Percentiles rank a stretch among this genome's conserved stretches.
phyloP scores from a whole-genome alignment of 2,797 vertebrate species.

The Hydrophis major region DNA sequence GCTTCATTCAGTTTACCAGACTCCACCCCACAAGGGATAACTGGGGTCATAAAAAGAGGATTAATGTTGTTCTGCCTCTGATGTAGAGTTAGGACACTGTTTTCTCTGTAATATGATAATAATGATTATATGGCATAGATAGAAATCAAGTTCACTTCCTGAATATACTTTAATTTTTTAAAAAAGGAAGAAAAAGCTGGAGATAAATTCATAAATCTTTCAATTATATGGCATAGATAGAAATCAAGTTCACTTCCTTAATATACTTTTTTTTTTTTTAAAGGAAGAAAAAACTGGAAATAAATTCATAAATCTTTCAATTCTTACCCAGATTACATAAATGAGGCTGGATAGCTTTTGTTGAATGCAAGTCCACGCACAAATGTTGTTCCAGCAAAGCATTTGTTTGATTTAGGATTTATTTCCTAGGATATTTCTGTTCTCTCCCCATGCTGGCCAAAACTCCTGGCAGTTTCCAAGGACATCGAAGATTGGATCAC shows the following conservation, averaged over 20 bases:
- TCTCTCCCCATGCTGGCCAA: neutral
- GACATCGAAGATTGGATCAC: neutral
- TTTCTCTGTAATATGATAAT: neutral
- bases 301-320: neutral
- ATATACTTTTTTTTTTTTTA: neutral
- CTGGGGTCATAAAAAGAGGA: no score
- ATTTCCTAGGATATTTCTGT: neutral
- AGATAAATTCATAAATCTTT: neutral
- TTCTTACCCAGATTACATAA: neutral
- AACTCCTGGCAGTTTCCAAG: neutral
- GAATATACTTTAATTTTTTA: neutral
- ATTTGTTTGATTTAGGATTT: slow-evolving; percentile 14
- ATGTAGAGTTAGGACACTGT: neutral
- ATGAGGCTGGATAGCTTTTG: neutral
- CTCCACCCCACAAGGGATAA: no score
- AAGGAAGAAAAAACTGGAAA: neutral
- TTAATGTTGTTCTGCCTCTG: neutral
- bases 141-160: neutral
- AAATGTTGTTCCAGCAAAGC: neutral
- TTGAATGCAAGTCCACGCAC: neutral
- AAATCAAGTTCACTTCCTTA: neutral
- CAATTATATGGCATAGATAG: no score
- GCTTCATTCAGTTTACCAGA: no score
- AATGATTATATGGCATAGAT: neutral
- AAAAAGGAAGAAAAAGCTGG: neutral